A percentile compares a stretch with the other conserved stretches of the same genome.
These are phyloP conservation scores for Anastrepha ludens DNA, from an alignment of 1,140 invertebrate genomes.

Conservation along the genomic window DNA sequence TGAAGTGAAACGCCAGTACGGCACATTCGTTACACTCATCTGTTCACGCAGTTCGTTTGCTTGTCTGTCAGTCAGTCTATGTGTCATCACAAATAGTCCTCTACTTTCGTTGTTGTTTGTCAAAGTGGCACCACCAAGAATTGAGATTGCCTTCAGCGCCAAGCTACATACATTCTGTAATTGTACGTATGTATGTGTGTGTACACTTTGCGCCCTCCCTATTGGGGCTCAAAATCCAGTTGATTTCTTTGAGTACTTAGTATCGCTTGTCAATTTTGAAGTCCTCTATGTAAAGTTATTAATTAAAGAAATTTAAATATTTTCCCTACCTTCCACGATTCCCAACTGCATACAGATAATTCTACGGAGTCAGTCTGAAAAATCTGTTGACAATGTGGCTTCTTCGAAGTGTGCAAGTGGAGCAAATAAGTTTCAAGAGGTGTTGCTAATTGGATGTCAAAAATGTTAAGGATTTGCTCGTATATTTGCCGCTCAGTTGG, in stretches of 20 bases:
- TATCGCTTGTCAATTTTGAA: constrained; percentile 42
- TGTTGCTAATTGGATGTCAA: constrained; percentile 40
- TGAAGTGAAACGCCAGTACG: constrained; percentile 5
- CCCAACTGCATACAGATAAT: background rate
- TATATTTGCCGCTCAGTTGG: background rate
- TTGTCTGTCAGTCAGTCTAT: constrained; percentile 38
- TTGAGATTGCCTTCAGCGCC: background rate
- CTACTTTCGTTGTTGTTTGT: constrained; percentile 30
- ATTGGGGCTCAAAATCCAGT: background rate
- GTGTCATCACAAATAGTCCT: constrained; percentile 45
- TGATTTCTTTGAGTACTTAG: background rate
- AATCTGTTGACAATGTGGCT: background rate
- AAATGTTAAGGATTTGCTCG: background rate
- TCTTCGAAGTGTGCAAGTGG: background rate
- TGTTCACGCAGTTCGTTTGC: constrained; percentile 27
- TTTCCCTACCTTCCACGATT: background rate
- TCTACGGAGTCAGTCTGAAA: background rate
- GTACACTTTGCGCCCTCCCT: background rate
- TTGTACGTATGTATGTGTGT: background rate
- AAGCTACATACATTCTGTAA: background rate
- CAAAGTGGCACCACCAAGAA: background rate
- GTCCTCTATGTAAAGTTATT: constrained; percentile 50
- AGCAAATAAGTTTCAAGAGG: background rate
- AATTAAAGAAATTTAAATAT: constrained; percentile 39
- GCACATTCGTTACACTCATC: constrained; percentile 40